A percentile compares a stretch with the other conserved stretches of the same genome.
These are phyloP conservation scores for Leptoclinus maculatus DNA, from an alignment of 2,797 vertebrate species.

Conservation along the genomic window DNA sequence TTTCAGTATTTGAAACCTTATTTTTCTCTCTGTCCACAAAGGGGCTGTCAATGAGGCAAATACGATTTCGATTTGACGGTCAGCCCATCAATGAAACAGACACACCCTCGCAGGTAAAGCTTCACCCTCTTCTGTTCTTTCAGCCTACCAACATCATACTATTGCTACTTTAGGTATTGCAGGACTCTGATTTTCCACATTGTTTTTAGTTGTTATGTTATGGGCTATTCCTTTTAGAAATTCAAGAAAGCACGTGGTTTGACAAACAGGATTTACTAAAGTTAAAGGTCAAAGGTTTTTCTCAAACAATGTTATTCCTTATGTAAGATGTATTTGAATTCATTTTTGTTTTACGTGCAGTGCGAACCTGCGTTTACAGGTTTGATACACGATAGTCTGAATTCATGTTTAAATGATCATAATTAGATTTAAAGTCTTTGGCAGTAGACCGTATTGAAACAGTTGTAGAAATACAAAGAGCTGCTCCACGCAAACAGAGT, in stretches of 20 bases:
- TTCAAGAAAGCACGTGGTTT: background rate
- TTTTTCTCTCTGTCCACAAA: slow-evolving; percentile 57
- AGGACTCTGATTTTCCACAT: background rate
- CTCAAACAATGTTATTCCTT: background rate
- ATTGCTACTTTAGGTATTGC: background rate
- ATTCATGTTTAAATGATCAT: background rate
- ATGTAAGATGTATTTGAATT: background rate
- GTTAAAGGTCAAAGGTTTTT: background rate
- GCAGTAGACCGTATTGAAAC: background rate
- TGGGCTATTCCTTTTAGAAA: background rate
- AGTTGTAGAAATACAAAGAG: background rate
- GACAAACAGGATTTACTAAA: background rate
- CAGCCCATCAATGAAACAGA: slow-evolving; percentile 98
- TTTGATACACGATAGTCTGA: background rate
- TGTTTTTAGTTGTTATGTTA: background rate
- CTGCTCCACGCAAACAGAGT: background rate
- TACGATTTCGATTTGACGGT: slow-evolving; percentile 98
- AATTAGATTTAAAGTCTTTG: background rate
- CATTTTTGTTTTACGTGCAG: background rate
- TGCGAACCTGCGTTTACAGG: too few species aligned
- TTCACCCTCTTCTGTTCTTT: background rate
- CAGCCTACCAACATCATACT: background rate
- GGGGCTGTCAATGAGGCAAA: slow-evolving; percentile 98
- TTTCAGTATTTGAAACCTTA: background rate
- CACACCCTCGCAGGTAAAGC: slow-evolving; percentile 94